A percentile compares a stretch with the other conserved stretches of the same genome.
Evolutionary conservation across 2,888 invertebrate species (phyloP).

Genomic region (Dryobota labecula): DNA sequence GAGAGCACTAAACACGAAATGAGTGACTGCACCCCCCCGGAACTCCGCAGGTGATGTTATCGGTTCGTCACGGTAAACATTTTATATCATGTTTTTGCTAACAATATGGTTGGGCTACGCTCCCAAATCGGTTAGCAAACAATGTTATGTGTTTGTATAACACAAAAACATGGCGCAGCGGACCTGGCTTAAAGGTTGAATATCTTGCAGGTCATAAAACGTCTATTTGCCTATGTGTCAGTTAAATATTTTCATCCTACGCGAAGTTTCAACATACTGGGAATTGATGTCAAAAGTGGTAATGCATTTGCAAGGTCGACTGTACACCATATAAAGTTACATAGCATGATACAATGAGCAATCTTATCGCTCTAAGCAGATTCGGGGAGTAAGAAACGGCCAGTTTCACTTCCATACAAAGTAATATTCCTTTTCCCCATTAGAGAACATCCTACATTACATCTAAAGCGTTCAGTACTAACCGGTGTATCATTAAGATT

Average conservation of each 20-base stretch:
- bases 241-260: background rate
- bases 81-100: too few species aligned
- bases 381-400: background rate
- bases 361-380: slow-evolving; percentile 6
- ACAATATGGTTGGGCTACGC: too few species aligned
- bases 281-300: background rate
- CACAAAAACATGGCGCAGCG: too few species aligned
- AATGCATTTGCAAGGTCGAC: background rate
- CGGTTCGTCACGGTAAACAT: too few species aligned
- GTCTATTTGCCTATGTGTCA: background rate
- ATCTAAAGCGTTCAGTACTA: slow-evolving; percentile 55
- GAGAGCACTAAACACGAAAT: too few species aligned
- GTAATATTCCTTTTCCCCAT: slow-evolving; percentile 12
- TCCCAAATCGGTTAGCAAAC: too few species aligned
- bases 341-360: background rate
- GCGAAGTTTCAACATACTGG: background rate
- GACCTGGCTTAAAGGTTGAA: too few species aligned
- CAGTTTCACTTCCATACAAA: slow-evolving; percentile 19
- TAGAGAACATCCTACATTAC: background rate
- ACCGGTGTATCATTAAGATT: slow-evolving; percentile 79
- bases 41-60: too few species aligned
- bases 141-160: too few species aligned
- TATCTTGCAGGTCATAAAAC: too few species aligned
- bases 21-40: too few species aligned
- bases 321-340: background rate